phyloP scores from a whole-genome alignment of 2,797 vertebrate genomes.

The Etheostoma nigrum region DNA sequence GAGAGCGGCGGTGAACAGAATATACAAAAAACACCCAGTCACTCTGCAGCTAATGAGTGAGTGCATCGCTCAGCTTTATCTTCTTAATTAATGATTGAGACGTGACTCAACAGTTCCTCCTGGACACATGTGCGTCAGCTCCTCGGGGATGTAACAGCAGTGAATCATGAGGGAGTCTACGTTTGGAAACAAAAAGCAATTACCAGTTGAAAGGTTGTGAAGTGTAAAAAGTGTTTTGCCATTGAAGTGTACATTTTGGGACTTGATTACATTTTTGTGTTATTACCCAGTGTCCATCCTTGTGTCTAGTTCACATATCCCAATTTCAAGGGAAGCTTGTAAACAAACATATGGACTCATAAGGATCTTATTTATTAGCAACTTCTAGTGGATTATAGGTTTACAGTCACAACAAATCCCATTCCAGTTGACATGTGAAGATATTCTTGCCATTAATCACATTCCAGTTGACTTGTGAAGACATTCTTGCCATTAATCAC shows the following conservation, averaged over 20 bases:
- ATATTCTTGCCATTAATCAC: too few relatives aligned
- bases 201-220: constrained; percentile 48
- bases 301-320: constrained; percentile 32
- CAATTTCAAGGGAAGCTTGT: constrained; percentile 37
- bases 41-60: constrained; percentile 57
- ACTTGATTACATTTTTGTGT: constrained; percentile 37
- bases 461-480: background rate
- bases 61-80: constrained; percentile 61
- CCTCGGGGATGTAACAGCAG: constrained; percentile 6
- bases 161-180: constrained; percentile 3
- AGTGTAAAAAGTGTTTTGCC: constrained; percentile 33
- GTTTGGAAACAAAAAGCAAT: constrained; percentile 40
- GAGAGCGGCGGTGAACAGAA: constrained; percentile 4
- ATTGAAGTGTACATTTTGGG: constrained; percentile 59
- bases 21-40: constrained; percentile 50
- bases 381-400: constrained; percentile 5
- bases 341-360: constrained; percentile 41
- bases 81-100: constrained; percentile 68
- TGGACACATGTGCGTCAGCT: constrained; percentile 23
- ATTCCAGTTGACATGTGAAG: background rate
- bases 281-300: constrained; percentile 30
- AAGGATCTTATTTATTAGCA: constrained; percentile 33
- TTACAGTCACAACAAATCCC: constrained; percentile 17
- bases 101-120: constrained; percentile 37
- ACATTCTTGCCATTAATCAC: too few relatives aligned